These are phyloP conservation scores for Montifringilla adamsi DNA, from an alignment of 2,113 vertebrate genomes.

Conservation along the genomic window DNA sequence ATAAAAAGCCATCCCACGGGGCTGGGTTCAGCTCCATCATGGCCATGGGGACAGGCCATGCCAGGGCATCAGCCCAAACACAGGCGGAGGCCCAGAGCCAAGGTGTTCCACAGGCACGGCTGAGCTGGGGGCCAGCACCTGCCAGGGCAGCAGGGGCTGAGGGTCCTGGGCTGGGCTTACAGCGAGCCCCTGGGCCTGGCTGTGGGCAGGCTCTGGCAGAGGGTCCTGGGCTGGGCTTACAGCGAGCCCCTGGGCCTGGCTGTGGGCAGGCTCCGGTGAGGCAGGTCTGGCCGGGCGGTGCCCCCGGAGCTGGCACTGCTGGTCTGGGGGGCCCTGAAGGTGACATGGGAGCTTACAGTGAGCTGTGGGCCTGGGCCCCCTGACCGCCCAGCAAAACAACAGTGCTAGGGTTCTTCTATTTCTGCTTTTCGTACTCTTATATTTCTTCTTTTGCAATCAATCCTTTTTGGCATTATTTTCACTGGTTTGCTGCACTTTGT, in stretches of 20 bases:
- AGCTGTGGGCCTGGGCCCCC: not conserved
- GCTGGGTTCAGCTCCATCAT: not conserved
- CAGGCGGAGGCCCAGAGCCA: not conserved
- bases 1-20: not conserved
- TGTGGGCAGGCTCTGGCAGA: not conserved
- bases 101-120: not conserved
- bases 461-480: not conserved
- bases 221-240: not conserved
- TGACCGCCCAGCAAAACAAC: not conserved
- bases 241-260: not conserved
- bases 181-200: no score
- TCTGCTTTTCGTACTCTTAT: not conserved
- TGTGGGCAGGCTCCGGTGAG: rapidly evolving
- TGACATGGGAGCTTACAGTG: rapidly evolving
- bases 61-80: not conserved
- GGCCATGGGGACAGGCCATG: not conserved
- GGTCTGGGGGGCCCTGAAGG: rapidly evolving
- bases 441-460: not conserved
- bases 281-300: rapidly evolving
- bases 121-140: not conserved
- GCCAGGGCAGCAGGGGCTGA: not conserved
- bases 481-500: not conserved
- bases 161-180: not conserved
- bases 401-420: not conserved
- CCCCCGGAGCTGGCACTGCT: not conserved